Base-by-base conservation (phyloP, 1,140 invertebrate genomes). In the Cherax destructor region DNA sequence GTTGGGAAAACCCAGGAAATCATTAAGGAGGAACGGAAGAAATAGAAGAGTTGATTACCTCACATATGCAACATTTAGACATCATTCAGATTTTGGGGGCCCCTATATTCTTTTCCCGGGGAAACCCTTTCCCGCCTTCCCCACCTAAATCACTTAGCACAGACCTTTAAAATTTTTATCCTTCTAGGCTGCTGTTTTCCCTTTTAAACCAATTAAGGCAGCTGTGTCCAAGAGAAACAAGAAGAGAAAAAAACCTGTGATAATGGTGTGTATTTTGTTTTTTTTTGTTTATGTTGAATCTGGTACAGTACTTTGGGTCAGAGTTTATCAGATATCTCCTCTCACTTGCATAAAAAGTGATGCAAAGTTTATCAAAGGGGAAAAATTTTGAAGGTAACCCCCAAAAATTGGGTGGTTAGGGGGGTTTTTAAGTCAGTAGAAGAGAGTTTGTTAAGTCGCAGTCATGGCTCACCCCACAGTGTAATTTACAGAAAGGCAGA, bases 181-280 rank as follows among this genome's bases (percentile, higher is more conserved):
- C 92, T 95, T 76, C 91, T 93, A n/a, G 94, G 94, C 47, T 94
- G 94, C 69, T 94, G 94, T 92, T 93, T 94, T 89, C 88, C 87
- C 65, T 13, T 85, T 95, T 13, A 94, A 94, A 90, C 94, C 94
- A 18, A 78, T 94, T 52, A 94, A 94, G 88, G 92, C 87, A 18
- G 84, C 93, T 11, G 92, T 92, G 89, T 90, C 93, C 41, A 94
- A 94, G 77, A 94, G 94, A 93, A 93, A 93, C 49, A 94, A 94
- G 80, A 94, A 94, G 92, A 94, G 94, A 86, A 94, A 94, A 92
- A 93, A 93, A 47, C 79, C 93, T 50, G 41, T 91, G n/a, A 83
- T 92, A 52, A 90, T 93, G 86, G 94, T 94, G 92, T 93, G 92
- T 76, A 52, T 41, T 3, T 56, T 9, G 13, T 5, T 13, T 13